These are phyloP conservation scores for Drosophila punjabiensis DNA, from an alignment of 1,140 invertebrate species.

Conservation along the genomic window DNA sequence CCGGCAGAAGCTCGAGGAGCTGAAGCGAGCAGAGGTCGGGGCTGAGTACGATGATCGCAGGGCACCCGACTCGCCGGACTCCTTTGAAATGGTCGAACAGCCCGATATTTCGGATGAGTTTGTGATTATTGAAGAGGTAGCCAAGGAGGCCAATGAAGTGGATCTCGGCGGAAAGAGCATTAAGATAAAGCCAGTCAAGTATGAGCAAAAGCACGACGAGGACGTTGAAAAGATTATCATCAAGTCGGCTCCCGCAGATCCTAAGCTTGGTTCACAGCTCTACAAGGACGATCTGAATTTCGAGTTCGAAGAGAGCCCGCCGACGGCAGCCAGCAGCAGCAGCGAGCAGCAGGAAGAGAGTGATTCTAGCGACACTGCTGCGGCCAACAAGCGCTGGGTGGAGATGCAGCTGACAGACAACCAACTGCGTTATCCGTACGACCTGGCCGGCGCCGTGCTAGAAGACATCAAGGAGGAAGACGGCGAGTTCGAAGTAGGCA, in stretches of 20 bases:
- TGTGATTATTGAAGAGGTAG: slow-evolving; percentile 94
- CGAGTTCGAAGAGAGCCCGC: slow-evolving; percentile 91
- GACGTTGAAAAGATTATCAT: slow-evolving; percentile 91
- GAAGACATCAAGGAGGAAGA: slow-evolving; percentile 97
- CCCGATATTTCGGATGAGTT: slow-evolving; percentile 94
- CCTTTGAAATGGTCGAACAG: slow-evolving; percentile 95
- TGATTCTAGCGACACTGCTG: slow-evolving; percentile 88
- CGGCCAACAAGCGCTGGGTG: slow-evolving; percentile 94
- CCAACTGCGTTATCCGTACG: slow-evolving; percentile 88
- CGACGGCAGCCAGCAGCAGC: slow-evolving; percentile 85
- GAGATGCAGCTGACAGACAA: slow-evolving; percentile 93
- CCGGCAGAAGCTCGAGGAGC: slow-evolving; percentile 84
- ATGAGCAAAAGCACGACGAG: slow-evolving; percentile 88
- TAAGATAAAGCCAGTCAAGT: slow-evolving; percentile 87
- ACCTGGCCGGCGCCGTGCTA: slow-evolving; percentile 92
- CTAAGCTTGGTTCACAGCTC: slow-evolving; percentile 85
- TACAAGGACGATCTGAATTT: slow-evolving; percentile 88
- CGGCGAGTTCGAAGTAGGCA: slow-evolving; percentile 93
- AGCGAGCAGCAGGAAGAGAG: slow-evolving; percentile 85
- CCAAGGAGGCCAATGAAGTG: slow-evolving; percentile 92
- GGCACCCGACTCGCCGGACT: slow-evolving; percentile 93
- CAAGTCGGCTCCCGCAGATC: slow-evolving; percentile 87
- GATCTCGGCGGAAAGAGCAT: slow-evolving; percentile 93
- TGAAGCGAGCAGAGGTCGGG: slow-evolving; percentile 77
- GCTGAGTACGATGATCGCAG: slow-evolving; percentile 86